phyloP scores from a whole-genome alignment of 1,140 invertebrate genomes.

The Hydropsyche tenuis region DNA sequence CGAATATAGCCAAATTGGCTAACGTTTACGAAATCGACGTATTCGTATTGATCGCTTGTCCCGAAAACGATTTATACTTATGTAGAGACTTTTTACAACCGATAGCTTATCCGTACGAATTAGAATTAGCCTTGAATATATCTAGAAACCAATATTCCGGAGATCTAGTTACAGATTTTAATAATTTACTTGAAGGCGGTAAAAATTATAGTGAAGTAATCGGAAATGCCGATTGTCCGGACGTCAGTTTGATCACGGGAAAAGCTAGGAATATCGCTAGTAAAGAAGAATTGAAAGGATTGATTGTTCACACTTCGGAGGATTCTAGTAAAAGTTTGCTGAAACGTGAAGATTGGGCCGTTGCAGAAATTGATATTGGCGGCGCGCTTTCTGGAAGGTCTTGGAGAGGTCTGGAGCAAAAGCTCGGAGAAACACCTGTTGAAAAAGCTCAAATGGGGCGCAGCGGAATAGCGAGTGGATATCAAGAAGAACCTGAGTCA shows the following conservation, averaged over 20 bases:
- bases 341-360: conserved; percentile 58
- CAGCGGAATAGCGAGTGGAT: conserved; percentile 67
- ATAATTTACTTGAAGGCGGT: conserved; percentile 74
- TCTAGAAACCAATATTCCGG: conserved; percentile 66
- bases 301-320: conserved; percentile 49
- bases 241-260: conserved; percentile 76
- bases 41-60: conserved; percentile 89
- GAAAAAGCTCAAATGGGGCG: conserved; percentile 68
- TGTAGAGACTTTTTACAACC: conserved; percentile 88
- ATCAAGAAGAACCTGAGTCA: conserved; percentile 57
- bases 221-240: conserved; percentile 59
- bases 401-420: conserved; percentile 78
- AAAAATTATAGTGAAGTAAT: conserved; percentile 63
- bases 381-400: conserved; percentile 67
- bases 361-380: conserved; percentile 66
- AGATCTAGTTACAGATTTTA: conserved; percentile 77
- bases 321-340: conserved; percentile 36
- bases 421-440: conserved; percentile 70
- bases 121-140: conserved; percentile 86
- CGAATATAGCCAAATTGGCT: conserved; percentile 90
- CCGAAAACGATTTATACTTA: conserved; percentile 85
- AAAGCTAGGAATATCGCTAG: conserved; percentile 63
- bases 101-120: conserved; percentile 89
- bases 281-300: conserved; percentile 52
- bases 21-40: conserved; percentile 94